Evolutionary conservation across 2,888 invertebrate species (phyloP), one percentile per base, ranked within the genome.

Genomic region (Hirtodrosophila trivittata): DNA sequence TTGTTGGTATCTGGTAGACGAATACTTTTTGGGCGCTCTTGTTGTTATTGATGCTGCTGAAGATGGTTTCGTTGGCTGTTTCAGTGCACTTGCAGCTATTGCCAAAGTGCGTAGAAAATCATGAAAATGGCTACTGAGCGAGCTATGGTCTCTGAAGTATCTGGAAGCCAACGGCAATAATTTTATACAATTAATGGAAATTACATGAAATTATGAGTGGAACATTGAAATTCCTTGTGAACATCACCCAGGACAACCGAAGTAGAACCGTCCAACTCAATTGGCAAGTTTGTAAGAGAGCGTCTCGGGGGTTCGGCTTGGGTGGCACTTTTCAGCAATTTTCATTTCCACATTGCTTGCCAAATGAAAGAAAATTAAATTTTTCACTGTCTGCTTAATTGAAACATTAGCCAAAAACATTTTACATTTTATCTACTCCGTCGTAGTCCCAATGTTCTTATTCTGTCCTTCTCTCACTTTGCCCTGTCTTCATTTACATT

Each of bases 281-380:
- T 63, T 68, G 63, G 46, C 47, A 62, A 65, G 72, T 63, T 65
- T 66, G 37, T 37, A 41, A 39, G 25, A 39, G 47, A 39, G 56
- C 38, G 32, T 45, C 26, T 9, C 38, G 21, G 9, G 14, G 50
- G 42, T 32, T 51, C 54, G 14, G 46, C 68, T 57, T 75, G 71
- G 69, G 67, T 63, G 63, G 75, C 62, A 47, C 42, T 52, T 66
- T 67, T 18, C 46, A 51, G 42, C 8, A 33, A 49, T 52, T 71
- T 70, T 45, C 65, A 46, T 54, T 47, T 62, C 21, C 63, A 64
- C 58, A 62, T 74, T 51, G 60, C 70, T 59, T 21, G 51, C 68
- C 67, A 80, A 76, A 82, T 77, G 86, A 86, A 87, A 78, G 71
- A 69, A 86, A 88, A 87, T 88, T 88, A 86, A 87, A 87, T 86